Base-by-base conservation (phyloP, 2,797 vertebrate species). In the Pantherophis vulpinus region DNA sequence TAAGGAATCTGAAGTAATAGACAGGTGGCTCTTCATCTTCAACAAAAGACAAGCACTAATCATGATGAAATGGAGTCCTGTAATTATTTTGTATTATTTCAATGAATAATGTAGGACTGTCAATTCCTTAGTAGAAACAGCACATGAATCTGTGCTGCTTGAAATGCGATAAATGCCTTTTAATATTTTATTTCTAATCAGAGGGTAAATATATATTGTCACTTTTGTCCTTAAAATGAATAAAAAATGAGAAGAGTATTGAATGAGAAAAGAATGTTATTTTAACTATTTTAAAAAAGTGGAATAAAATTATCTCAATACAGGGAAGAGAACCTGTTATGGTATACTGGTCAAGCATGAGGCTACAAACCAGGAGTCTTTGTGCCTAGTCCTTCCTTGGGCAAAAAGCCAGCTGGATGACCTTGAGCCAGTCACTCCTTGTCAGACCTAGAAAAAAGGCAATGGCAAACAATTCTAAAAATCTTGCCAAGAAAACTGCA, bases 51-150 rank as follows among this genome's bases (percentile, higher is more conserved):
- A 94, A 20, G 25, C 89, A 89, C 90, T 97, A 97, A 97, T 97
- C 95, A 97, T 96, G 96, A 94, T 95, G 95, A 96, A 96, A 96
- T 92, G 10, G 91, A 94, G 95, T 96, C 94, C 90, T 96, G 58
- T 0, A 0, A 66, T 93, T 95, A 96, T 94, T 94, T 95, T 95
- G 92, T 94, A 91, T 94, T 97, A 94, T 96, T 95, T 95, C 93
- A 95, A 94, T 95, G 95, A 96, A 96, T 96, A 96, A 97, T 97
- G 91, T 87, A 96, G 90, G 25, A 94, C 91, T 93, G 87, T 93
- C 54, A 97, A 94, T 96, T 95, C 95, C 95, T 94, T 96, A 94
- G 89, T 92, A 96, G 95, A 95, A 94, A 61, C 94, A 96, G 94
- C 88, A 83, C 51, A 86, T 54, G 88, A 96, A 89, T 89, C 51